Evolutionary conservation across 1,140 invertebrate genomes (phyloP), one percentile per base, ranked within the genome.

Genomic region (Varroa destructor): DNA sequence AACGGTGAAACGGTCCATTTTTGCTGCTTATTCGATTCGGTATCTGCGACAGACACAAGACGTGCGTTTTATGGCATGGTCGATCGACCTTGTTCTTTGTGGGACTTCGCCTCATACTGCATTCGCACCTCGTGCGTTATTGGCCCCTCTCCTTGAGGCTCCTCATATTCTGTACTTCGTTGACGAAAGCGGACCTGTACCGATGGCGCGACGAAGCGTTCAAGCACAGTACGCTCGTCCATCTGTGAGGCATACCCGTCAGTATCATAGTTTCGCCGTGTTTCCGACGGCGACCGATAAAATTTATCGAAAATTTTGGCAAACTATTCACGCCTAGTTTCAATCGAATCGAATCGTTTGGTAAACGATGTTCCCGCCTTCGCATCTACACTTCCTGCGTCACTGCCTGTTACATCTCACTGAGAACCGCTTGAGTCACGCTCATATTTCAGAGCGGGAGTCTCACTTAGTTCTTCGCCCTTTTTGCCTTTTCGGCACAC

Each of bases 181-280:
- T 51, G 46, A 8, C 46, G 46, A 5, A 51, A 8, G 4, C 46
- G 46, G 46, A 51, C 8, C 46, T 51, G 46, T 8, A 51, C 46
- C 4, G 46, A 8, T 51, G 46, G 46, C 46, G 3, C 46, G 46
- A 51, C 46, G 46, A 8, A 51, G 10, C 61, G 12, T 37, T 67
- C 61, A 1, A 37, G 14, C 40, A 67, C 4, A 46, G 61, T 14
- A 14, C 3, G 2, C 14, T 67, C 61, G 61, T 67, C 61, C 37
- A 67, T 12, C 46, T 67, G 61, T 12, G 61, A 67, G 46, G 40
- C 61, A 46, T 67, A 67, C 40, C 61, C 61, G 61, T 67, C 61
- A 46, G 61, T 67, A 37, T 67, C 61, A 46, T 67, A 67, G 2
- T 67, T 40, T 37, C 36, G 10, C 40, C 61, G 40, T 40, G n/a